Evolutionary conservation across 2,888 invertebrate genomes (phyloP).

Genomic region (Automeris io): DNA sequence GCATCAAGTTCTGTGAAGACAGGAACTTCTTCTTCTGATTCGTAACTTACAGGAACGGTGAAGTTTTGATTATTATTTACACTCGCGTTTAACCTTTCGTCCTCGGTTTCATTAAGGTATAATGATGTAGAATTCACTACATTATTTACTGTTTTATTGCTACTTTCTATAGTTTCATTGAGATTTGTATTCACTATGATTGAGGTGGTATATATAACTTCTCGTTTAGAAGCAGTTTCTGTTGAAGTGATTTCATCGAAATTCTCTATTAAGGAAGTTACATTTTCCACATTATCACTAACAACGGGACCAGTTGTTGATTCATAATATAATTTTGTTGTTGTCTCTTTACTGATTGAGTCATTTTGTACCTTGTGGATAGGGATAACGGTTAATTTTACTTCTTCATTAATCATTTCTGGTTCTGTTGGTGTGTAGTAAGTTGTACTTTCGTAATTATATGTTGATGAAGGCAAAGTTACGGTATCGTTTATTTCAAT

Average conservation of each 20-base stretch:
- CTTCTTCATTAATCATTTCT: neutral
- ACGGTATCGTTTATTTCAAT: constrained; percentile 46
- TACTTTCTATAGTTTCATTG: neutral
- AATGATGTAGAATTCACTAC: neutral
- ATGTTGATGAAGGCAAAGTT: constrained; percentile 32
- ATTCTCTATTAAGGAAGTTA: constrained; percentile 8
- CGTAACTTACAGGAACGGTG: constrained; percentile 11
- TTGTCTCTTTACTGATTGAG: neutral
- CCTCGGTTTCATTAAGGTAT: neutral
- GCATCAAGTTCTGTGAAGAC: constrained; percentile 56
- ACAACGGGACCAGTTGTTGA: constrained; percentile 9
- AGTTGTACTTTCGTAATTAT: constrained; percentile 20
- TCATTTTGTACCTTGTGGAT: neutral
- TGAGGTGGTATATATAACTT: constrained; percentile 2
- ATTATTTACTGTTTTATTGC: neutral
- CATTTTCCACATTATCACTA: constrained; percentile 14
- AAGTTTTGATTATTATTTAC: constrained; percentile 7
- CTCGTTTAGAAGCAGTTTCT: constrained; percentile 16
- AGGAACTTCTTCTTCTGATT: constrained; percentile 42
- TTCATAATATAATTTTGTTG: neutral
- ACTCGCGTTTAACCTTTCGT: constrained; percentile 9
- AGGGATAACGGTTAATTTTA: constrained; percentile 2
- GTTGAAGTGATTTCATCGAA: neutral
- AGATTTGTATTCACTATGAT: neutral
- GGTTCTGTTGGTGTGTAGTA: constrained; percentile 17